Evolutionary conservation across 2,113 vertebrate genomes (phyloP), one percentile per base, ranked within the genome.

Genomic region (Serilophus lunatus): DNA sequence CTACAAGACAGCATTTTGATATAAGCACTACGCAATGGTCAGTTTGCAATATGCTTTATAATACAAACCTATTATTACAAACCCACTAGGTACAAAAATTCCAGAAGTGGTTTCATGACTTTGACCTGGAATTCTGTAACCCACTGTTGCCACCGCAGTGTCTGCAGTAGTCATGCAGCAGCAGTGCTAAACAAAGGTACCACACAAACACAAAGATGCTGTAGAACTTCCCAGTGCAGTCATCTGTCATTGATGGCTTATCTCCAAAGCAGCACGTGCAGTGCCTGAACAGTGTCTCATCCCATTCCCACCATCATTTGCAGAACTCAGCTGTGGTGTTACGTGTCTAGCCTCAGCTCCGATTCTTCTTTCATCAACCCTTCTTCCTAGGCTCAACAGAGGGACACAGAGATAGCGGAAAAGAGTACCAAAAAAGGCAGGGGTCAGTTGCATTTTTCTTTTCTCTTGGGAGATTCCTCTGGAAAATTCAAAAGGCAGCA

Each of bases 241-340:
- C 91, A 81, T 92, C 88, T 89, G 91, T 79, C 86, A 76, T 4
- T 31, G 81, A 91, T 95, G 91, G 86, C 89, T 87, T 95, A 72
- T 86, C 93, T 83, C 94, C 95, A 95, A 82, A 84, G 81, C 77
- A 92, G 69, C 84, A 86, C 44, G 14, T 88, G 95, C 4, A 1
- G 57, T 45, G 80, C 57, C 83, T 84, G 92, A 95, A 83, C 88
- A 86, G 69, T 13, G 1, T 75, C 57, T 54, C 33, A 31, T 6
- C 64, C 56, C 78, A 53, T 85, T 92, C 69, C 61, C 77, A 88
- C 53, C 77, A 40, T 42, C 57, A 9, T 53, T 47, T 79, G 70
- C 69, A 87, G 80, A 68, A 68, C 74, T 92, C 92, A 93, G 93
- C 89, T 95, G 86, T 69, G 70, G 42, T 38, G 82, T 89, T 93